Conservation (phyloP, 2,113 vertebrate species). For the Paramisgurnus dabryanus region DNA sequence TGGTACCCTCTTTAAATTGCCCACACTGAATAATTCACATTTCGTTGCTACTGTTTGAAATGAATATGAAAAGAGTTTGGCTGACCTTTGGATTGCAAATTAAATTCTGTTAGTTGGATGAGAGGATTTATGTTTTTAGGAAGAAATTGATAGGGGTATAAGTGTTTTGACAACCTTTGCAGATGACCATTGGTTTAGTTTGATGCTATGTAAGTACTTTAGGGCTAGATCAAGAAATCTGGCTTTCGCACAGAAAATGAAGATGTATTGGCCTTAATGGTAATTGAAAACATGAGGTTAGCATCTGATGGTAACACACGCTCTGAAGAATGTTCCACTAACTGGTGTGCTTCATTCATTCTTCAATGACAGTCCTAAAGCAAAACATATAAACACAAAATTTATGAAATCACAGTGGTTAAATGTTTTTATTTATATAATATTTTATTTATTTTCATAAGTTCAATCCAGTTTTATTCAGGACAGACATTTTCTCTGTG, state of each 20-base stretch:
- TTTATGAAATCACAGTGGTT: no score
- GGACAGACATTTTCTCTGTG: no score
- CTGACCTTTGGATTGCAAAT: constrained; percentile 7
- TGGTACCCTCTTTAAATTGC: constrained; percentile 5
- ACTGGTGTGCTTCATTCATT: constrained; percentile 14
- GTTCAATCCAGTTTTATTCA: no score
- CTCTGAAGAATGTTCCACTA: constrained; percentile 32
- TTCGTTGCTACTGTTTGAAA: constrained; percentile 34
- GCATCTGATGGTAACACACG: constrained; percentile 30
- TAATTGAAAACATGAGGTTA: constrained; percentile 48
- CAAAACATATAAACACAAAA: not conserved
- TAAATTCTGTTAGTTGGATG: not conserved
- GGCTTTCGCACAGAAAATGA: constrained; percentile 41
- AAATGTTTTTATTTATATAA: no score
- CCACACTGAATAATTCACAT: constrained; percentile 1
- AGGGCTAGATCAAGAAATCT: constrained; percentile 10
- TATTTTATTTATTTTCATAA: no score
- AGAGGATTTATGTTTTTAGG: constrained; percentile 3
- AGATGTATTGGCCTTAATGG: constrained; percentile 34
- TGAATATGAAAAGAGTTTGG: not conserved
- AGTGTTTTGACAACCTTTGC: not conserved
- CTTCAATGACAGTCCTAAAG: constrained; percentile 1
- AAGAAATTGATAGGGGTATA: not conserved
- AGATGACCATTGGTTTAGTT: constrained; percentile 8
- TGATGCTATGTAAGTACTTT: constrained; percentile 2